Conservation (phyloP, 2,113 vertebrate species). For the Chionomys nivalis region DNA sequence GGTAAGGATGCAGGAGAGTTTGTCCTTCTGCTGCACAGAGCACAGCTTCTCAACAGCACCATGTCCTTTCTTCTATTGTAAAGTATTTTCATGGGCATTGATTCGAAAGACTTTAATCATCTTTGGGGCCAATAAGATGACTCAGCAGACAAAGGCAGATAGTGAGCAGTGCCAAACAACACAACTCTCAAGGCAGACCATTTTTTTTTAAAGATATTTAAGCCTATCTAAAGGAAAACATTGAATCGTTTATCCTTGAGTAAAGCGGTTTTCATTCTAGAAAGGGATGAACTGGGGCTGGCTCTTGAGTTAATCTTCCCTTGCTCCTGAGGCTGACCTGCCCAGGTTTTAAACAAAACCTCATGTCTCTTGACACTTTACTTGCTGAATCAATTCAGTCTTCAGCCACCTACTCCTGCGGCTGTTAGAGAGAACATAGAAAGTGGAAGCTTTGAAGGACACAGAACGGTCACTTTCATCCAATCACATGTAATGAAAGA, state of each 20-base stretch:
- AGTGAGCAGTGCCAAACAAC: not conserved
- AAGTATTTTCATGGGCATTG: not conserved
- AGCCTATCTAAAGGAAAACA: not conserved
- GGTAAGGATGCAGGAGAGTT: slow-evolving; percentile 10
- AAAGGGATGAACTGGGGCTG: not conserved
- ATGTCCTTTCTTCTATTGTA: not conserved
- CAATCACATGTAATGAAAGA: not conserved
- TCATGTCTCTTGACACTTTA: not conserved
- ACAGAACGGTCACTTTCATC: not conserved
- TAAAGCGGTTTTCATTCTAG: not conserved
- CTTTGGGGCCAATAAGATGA: not conserved
- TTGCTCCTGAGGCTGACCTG: not conserved
- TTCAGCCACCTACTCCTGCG: not conserved
- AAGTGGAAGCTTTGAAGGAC: not conserved
- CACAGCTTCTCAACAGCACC: not conserved
- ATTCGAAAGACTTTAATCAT: slow-evolving; percentile 30
- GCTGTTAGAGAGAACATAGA: not conserved
- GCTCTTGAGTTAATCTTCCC: not conserved
- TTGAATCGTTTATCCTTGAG: not conserved
- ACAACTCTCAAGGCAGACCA: not conserved
- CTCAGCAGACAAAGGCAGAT: not conserved
- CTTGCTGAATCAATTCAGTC: not conserved
- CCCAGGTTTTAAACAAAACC: not conserved
- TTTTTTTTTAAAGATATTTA: not conserved
- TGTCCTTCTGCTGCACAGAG: not conserved